Conservation (phyloP, 1,140 invertebrate genomes). For the Drosophila nebulosa region DNA sequence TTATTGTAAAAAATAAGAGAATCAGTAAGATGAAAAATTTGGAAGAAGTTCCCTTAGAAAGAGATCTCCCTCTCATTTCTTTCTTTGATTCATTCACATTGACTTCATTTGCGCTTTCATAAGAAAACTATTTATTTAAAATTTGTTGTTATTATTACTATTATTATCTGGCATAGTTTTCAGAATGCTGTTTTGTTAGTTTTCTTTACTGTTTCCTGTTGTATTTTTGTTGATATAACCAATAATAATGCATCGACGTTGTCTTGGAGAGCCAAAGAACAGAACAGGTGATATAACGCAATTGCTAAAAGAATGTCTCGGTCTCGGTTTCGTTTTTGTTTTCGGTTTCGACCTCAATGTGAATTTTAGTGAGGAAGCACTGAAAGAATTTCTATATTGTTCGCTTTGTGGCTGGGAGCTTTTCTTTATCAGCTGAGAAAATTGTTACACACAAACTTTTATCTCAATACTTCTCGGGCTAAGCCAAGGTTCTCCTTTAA, state of each 20-base stretch:
- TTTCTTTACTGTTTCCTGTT: background rate
- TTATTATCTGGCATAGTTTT: background rate
- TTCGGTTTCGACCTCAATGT: no score
- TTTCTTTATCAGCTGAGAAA: background rate
- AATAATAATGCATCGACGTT: no score
- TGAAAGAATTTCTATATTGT: background rate
- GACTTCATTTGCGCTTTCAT: background rate
- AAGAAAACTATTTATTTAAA: no score
- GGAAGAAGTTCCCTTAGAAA: background rate
- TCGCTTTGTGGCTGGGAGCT: background rate
- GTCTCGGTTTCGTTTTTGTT: no score
- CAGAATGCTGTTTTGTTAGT: background rate
- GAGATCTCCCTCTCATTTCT: background rate
- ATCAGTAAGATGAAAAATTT: slow-evolving; percentile 19
- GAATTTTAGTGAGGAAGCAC: background rate
- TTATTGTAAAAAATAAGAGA: background rate
- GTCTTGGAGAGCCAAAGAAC: background rate
- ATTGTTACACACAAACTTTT: background rate
- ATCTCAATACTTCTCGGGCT: background rate
- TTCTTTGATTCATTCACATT: no score
- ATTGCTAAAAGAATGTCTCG: background rate
- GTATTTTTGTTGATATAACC: background rate
- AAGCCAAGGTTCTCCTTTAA: background rate
- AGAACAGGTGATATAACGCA: background rate
- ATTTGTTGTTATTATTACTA: no score